phyloP scores from a whole-genome alignment of 1,140 invertebrate species.

The Radopholus similis region DNA sequence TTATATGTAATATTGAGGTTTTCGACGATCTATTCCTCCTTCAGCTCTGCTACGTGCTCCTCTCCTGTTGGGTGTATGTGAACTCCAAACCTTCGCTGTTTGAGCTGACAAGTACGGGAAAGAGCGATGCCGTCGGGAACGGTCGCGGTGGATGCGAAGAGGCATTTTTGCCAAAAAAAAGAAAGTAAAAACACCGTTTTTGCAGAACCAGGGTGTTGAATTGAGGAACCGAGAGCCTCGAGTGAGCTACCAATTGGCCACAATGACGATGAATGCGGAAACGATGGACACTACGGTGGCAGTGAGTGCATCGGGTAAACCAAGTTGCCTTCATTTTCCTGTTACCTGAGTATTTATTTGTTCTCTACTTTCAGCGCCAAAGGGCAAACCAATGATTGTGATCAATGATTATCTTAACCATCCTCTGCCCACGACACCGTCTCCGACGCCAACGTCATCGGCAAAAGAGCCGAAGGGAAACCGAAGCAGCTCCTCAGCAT shows the following conservation, averaged over 20 bases:
- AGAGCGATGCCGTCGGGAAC: constrained; percentile 10
- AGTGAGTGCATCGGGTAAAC: too few relatives aligned
- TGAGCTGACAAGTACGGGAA: not conserved
- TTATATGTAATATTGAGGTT: constrained; percentile 7
- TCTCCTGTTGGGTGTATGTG: constrained; percentile 54
- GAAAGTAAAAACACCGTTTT: not conserved
- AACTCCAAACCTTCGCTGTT: constrained; percentile 51
- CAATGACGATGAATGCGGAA: not conserved
- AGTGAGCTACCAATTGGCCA: not conserved
- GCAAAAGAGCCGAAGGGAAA: constrained; percentile 10
- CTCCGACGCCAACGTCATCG: not conserved
- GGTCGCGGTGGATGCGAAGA: not conserved
- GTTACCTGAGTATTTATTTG: not conserved
- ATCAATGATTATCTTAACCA: constrained; percentile 38
- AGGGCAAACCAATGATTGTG: constrained; percentile 42
- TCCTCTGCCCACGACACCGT: not conserved
- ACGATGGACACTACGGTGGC: too few relatives aligned
- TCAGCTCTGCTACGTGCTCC: constrained; percentile 55
- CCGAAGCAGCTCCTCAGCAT: constrained; percentile 30
- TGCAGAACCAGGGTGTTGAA: not conserved
- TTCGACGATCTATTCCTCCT: not conserved
- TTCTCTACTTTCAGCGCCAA: constrained; percentile 8
- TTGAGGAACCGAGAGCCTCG: not conserved
- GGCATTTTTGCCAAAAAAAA: constrained; percentile 1
- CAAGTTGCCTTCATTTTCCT: too few relatives aligned